Evolutionary conservation across 30 jellyfish, hydroid and myxozoan genomes (phyloP), one percentile per base, ranked within the genome.

Genomic region (Clytia hemisphaerica): DNA sequence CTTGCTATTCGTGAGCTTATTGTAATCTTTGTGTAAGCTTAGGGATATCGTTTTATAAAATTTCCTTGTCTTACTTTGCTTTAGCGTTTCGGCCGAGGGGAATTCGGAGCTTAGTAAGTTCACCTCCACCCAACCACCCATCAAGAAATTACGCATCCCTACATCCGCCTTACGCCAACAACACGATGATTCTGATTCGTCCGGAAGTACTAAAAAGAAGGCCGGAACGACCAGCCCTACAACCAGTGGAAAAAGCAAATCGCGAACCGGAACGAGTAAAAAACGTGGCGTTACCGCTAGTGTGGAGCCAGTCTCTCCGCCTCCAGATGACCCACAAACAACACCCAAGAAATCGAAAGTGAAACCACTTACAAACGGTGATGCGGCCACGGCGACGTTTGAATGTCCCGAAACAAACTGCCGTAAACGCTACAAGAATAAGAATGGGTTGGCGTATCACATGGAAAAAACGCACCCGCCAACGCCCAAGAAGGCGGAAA

Each of bases 381-480:
- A n/a, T n/a, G n/a, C n/a, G n/a, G 27, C 15, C 16, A 37, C 18
- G 21, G 38, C 33, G 9, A 19, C 70, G 9, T 65, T 86, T 37
- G 96, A 77, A 70, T 86, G 96, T 54, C 96, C 96, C 7, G 96
- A 86, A 18, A 92, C 93, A 38, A 86, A 86, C 37, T 86, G 96
- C 29, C 85, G 88, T 26, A 79, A 76, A 53, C 64, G 72, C 44
- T 86, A 86, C 47, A 78, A 89, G 33, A 83, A 86, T 71, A 78
- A 76, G 75, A 86, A 86, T 44, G 96, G 96, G 4, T 61, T 86
- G 46, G 58, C 87, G 53, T 77, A 86, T 67, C 96, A 86, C 59
- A 89, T 65, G 44, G 88, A 84, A 45, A 84, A 71, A 58, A 93
- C 92, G 29, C 96, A 86, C 25, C 85, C 69, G 33, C 71, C 61